Conservation (phyloP, 2,888 invertebrate genomes). For the Eledone cirrhosa region DNA sequence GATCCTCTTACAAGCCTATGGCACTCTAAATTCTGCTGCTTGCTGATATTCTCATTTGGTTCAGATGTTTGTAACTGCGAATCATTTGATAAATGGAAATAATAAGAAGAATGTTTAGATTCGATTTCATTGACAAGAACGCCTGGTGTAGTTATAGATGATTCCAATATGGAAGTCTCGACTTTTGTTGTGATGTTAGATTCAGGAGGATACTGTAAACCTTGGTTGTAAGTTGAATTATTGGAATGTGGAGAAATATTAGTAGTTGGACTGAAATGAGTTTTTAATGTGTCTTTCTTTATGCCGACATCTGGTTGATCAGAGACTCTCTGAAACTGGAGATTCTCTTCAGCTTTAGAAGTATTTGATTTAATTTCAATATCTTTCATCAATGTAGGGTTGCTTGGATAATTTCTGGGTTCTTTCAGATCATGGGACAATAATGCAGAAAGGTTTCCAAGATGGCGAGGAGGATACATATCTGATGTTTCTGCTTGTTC, state of each 20-base stretch:
- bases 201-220: background rate
- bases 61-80: too few relatives aligned
- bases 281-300: background rate
- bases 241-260: background rate
- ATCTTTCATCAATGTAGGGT: too few relatives aligned
- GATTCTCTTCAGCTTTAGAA: too few relatives aligned
- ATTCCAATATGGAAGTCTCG: background rate
- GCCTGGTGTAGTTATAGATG: background rate
- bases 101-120: too few relatives aligned
- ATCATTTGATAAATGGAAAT: too few relatives aligned
- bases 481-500: background rate
- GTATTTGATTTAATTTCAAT: too few relatives aligned
- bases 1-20: too few relatives aligned
- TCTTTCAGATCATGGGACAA: background rate
- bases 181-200: background rate
- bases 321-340: background rate
- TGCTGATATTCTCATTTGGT: too few relatives aligned
- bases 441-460: background rate
- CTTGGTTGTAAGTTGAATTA: background rate
- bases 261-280: background rate
- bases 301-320: background rate
- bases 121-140: too few relatives aligned
- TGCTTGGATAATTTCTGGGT: too few relatives aligned
- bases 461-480: background rate
- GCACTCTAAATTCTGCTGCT: too few relatives aligned